Conservation (phyloP, 2,888 invertebrate genomes). For the Andrena bucephala region DNA sequence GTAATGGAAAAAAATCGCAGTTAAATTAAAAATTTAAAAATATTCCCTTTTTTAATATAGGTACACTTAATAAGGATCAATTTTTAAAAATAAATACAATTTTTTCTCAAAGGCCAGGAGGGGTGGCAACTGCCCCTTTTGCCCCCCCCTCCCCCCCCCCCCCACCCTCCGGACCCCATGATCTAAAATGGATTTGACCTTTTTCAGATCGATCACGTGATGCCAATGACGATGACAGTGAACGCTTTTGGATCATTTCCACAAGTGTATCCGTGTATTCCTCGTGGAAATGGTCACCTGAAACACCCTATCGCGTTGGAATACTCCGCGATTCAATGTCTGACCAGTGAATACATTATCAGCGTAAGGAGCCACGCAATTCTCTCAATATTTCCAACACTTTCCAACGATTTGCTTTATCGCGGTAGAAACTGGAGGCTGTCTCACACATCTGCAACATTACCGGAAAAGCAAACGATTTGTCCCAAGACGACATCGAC, state of each 20-base stretch:
- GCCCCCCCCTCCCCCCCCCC: no score
- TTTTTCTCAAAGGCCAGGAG: no score
- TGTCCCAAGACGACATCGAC: neutral
- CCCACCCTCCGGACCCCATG: no score
- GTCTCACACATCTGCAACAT: neutral
- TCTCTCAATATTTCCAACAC: neutral
- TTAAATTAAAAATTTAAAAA: no score
- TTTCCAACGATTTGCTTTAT: neutral
- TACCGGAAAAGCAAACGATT: neutral
- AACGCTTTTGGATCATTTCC: slow-evolving; percentile 87
- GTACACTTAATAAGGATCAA: no score
- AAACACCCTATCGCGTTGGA: slow-evolving; percentile 82
- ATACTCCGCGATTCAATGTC: slow-evolving; percentile 85
- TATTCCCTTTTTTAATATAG: no score
- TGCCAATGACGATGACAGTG: slow-evolving; percentile 86
- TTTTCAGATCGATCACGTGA: slow-evolving; percentile 86
- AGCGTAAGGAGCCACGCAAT: slow-evolving; percentile 35
- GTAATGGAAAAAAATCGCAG: no score
- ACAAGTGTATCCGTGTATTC: slow-evolving; percentile 87
- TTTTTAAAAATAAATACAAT: no score
- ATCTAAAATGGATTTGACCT: neutral
- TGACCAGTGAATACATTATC: slow-evolving; percentile 43
- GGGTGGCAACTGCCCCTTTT: no score
- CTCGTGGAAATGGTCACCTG: slow-evolving; percentile 83
- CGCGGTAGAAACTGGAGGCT: slow-evolving; percentile 15